Percentiles rank a stretch among this genome's conserved stretches.
Evolutionary conservation across 2,888 invertebrate species (phyloP).

Genomic region (Leptinotarsa peninsularis): DNA sequence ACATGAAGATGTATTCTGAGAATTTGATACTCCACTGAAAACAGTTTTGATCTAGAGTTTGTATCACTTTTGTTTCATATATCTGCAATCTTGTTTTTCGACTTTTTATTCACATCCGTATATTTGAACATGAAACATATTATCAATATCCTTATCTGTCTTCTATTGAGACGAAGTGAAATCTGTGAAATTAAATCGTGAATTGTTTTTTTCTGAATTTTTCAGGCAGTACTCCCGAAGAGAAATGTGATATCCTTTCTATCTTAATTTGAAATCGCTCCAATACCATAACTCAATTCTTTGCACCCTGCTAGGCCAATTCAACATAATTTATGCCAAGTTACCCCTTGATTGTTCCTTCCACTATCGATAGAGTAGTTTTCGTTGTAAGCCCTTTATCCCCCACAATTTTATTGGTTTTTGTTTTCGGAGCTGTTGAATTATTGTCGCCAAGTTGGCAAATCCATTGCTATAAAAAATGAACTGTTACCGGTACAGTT

Average conservation of each 20-base stretch:
- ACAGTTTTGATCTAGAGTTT: too few relatives aligned
- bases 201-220: too few relatives aligned
- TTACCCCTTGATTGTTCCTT: conserved; percentile 45
- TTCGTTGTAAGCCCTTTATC: conserved; percentile 48
- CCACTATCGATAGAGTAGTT: conserved; percentile 51
- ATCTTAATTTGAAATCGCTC: conserved; percentile 21
- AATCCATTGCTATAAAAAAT: conserved; percentile 45
- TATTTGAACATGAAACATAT: too few relatives aligned
- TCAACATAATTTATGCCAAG: conserved; percentile 45
- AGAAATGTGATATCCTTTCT: not conserved
- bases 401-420: conserved; percentile 47
- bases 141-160: too few relatives aligned
- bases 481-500: conserved; percentile 39
- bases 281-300: conserved; percentile 34
- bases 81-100: too few relatives aligned
- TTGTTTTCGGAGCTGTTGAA: conserved; percentile 42
- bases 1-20: too few relatives aligned
- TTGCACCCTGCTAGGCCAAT: conserved; percentile 35
- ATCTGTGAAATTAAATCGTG: too few relatives aligned
- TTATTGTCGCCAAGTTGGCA: conserved; percentile 42
- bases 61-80: too few relatives aligned
- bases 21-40: too few relatives aligned
- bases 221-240: too few relatives aligned
- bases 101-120: too few relatives aligned
- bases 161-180: too few relatives aligned